Base-by-base conservation (phyloP, 2,888 invertebrate genomes). In the Tanypteryx hageni region DNA sequence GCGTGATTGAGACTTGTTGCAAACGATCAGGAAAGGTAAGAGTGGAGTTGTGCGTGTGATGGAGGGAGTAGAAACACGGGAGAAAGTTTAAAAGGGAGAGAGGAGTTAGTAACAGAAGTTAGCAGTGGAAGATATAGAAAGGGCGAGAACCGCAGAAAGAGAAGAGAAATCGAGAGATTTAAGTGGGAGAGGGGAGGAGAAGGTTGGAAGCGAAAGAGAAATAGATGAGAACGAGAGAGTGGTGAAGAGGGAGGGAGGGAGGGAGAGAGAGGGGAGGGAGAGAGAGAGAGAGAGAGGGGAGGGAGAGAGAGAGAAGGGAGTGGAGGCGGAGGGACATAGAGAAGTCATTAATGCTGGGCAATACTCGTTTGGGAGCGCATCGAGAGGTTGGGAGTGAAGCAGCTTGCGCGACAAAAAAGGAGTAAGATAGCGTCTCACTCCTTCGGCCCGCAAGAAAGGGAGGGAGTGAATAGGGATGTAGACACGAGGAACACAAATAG, bases 401-500 rank as follows among this genome's bases (percentile, higher is more conserved):
- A n/a, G n/a, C n/a, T n/a, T n/a, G n/a, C 14, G n/a, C 56, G 83
- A 57, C 8, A 83, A 83, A 83, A 57, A 56, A 56, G 7, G 86
- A 44, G 44, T 3, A 5, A 44, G 44, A 27, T 76, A 27, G 76
- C 16, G 27, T 27, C 22, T n/a, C n/a, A n/a, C n/a, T 76, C 27
- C 13, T 27, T 22, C 18, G 22, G 76, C 22, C 22, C 9, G 83
- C 7, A 8, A 5, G 44, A 14, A n/a, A 89, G 89, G 0, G 61
- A 59, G 85, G 27, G 57, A 58, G 85, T 22, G 85, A 64, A 31
- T 27, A 13, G 22, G 86, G 7, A 7, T 64, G 64, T 31, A 31
- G 61, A 61, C 44, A 27, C 27, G 85, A 59, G 27, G 27, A 59
- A 56, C 64, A 44, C 56, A 68, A 89, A 89, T 68, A 89, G 89